Percentiles rank a stretch among this genome's conserved stretches.
Evolutionary conservation across 2,797 vertebrate genomes (phyloP).

Genomic region (Eospalax fontanierii): DNA sequence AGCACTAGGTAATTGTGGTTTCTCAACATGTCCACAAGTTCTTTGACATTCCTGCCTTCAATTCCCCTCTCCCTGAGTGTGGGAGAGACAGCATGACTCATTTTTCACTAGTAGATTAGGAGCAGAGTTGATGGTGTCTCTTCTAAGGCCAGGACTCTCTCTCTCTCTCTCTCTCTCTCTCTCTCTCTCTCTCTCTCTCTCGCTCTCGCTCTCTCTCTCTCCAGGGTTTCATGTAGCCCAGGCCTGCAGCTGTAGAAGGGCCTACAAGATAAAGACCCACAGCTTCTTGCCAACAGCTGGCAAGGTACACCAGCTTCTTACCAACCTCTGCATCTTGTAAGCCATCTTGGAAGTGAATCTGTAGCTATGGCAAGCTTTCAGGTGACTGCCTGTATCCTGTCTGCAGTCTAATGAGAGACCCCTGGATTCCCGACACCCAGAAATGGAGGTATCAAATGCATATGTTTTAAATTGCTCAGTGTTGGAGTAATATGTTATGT

Average conservation of each 20-base stretch:
- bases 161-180: background rate
- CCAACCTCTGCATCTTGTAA: background rate
- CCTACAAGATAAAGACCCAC: background rate
- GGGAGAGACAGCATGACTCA: background rate
- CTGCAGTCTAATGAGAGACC: slow-evolving; percentile 18
- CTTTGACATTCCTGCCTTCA: background rate
- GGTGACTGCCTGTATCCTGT: background rate
- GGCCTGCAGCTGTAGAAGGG: background rate
- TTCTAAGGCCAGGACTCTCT: background rate
- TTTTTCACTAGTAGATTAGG: slow-evolving; percentile 13
- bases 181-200: too few relatives aligned
- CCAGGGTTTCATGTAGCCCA: background rate
- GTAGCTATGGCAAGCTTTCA: background rate
- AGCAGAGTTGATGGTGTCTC: background rate
- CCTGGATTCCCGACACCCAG: slow-evolving; percentile 30
- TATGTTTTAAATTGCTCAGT: slow-evolving; percentile 26
- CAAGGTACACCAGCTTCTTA: background rate
- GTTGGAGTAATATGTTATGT: background rate
- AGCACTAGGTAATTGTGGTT: slow-evolving; percentile 12
- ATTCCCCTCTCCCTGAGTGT: slow-evolving; percentile 29
- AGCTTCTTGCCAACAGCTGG: background rate
- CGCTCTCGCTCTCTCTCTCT: background rate
- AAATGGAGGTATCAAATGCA: background rate
- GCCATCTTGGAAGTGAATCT: background rate
- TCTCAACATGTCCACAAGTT: background rate